phyloP scores from a whole-genome alignment of 92 coral and sea anemone species.

The Pocillopora grandis region DNA sequence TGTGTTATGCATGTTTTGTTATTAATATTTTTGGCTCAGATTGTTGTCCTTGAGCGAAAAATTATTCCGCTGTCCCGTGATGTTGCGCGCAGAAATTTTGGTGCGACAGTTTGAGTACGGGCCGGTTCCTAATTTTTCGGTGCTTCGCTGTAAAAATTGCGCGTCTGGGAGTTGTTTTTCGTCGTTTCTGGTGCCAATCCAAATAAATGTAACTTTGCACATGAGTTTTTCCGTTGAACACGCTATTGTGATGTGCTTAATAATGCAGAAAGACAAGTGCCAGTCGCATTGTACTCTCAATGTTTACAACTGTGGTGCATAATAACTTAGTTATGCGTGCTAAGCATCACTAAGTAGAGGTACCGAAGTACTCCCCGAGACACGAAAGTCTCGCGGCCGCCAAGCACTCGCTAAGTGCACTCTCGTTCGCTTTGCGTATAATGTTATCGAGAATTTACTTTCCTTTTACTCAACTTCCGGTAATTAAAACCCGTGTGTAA shows the following conservation, averaged over 20 bases:
- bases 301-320: constrained; percentile 68
- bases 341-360: constrained; percentile 7
- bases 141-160: not conserved
- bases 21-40: constrained; percentile 28
- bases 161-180: not conserved
- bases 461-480: constrained; percentile 68
- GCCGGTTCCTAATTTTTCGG: not conserved
- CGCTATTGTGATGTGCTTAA: constrained; percentile 56
- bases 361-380: not conserved
- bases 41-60: constrained; percentile 1
- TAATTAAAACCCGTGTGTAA: constrained; percentile 57
- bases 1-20: constrained; percentile 32
- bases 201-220: constrained; percentile 20
- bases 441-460: constrained; percentile 39
- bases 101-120: not conserved
- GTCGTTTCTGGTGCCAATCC: not conserved
- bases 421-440: not conserved
- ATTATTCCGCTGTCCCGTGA: not conserved
- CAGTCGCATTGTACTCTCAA: constrained; percentile 26
- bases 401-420: not conserved
- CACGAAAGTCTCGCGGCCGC: constrained; percentile 20
- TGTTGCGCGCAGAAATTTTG: not conserved
- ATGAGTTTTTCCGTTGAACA: constrained; percentile 43
- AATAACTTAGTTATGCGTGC: constrained; percentile 45
- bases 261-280: constrained; percentile 58